phyloP scores from a whole-genome alignment of 2,888 invertebrate species.

The Baccha elongata region DNA sequence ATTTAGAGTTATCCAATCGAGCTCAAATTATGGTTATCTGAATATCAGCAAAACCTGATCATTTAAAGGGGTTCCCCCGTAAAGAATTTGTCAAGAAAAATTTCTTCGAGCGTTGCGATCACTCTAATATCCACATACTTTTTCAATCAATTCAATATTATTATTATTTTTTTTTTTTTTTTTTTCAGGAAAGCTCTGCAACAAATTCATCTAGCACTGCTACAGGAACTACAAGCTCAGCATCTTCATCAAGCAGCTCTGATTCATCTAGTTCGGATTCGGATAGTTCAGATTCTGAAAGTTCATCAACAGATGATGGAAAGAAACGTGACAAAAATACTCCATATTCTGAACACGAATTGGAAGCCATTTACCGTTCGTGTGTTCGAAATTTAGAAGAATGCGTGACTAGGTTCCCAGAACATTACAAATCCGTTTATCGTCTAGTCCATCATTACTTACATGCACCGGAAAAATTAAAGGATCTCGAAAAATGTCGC shows the following conservation, averaged over 20 bases:
- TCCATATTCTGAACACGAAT: slow-evolving; percentile 75
- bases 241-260: slow-evolving; percentile 81
- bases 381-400: slow-evolving; percentile 92
- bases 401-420: slow-evolving; percentile 92
- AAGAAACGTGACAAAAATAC: slow-evolving; percentile 75
- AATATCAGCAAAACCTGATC: no score
- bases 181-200: slow-evolving; percentile 79
- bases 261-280: slow-evolving; percentile 83
- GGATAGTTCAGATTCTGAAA: slow-evolving; percentile 83
- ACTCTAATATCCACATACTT: no score
- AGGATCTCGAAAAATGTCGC: slow-evolving; percentile 87
- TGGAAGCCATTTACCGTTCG: slow-evolving; percentile 85
- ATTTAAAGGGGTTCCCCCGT: no score
- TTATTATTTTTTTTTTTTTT: no score
- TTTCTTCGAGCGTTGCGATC: no score
- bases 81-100: no score
- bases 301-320: slow-evolving; percentile 74
- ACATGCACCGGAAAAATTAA: slow-evolving; percentile 86
- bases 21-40: no score
- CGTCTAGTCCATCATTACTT: slow-evolving; percentile 93
- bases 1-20: no score
- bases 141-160: no score
- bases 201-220: slow-evolving; percentile 80
- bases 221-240: slow-evolving; percentile 81
- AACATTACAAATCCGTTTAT: slow-evolving; percentile 96